Evolutionary conservation across 2,113 vertebrate species (phyloP).

Genomic region (Ciconia stormi): DNA sequence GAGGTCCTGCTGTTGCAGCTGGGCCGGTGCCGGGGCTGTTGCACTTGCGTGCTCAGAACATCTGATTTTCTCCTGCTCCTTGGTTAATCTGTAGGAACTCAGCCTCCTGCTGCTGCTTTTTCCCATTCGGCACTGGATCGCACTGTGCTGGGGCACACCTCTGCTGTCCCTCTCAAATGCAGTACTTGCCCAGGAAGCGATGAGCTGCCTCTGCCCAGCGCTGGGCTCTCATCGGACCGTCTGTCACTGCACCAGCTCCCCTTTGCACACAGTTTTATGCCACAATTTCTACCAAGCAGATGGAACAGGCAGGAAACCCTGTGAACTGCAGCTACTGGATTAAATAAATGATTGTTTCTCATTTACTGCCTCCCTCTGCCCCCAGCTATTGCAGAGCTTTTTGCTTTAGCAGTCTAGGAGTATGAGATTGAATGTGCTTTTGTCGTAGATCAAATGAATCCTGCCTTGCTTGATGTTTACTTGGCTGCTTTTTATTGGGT

Average conservation of each 20-base stretch:
- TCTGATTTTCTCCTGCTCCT: neutral
- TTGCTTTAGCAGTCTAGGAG: neutral
- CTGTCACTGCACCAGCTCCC: neutral
- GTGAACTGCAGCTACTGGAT: neutral
- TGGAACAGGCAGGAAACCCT: neutral
- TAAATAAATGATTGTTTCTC: neutral
- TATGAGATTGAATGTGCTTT: neutral
- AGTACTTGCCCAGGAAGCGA: fast-evolving
- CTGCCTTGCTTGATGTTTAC: neutral
- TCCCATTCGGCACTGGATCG: fast-evolving
- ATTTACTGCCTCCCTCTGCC: neutral
- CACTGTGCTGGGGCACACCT: fast-evolving
- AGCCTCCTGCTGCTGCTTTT: neutral
- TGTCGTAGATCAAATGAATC: neutral
- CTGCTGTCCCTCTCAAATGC: neutral
- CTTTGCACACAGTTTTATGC: neutral
- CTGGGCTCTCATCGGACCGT: neutral
- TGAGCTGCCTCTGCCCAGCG: neutral
- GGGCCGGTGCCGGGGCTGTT: neutral
- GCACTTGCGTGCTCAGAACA: neutral
- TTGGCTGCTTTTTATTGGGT: neutral
- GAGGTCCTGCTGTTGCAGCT: neutral
- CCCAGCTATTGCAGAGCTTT: neutral
- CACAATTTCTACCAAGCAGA: neutral
- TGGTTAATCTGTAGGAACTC: fast-evolving